Evolutionary conservation across 23 tunicate genomes (phyloP).

Genomic region (Halocynthia aurantium): DNA sequence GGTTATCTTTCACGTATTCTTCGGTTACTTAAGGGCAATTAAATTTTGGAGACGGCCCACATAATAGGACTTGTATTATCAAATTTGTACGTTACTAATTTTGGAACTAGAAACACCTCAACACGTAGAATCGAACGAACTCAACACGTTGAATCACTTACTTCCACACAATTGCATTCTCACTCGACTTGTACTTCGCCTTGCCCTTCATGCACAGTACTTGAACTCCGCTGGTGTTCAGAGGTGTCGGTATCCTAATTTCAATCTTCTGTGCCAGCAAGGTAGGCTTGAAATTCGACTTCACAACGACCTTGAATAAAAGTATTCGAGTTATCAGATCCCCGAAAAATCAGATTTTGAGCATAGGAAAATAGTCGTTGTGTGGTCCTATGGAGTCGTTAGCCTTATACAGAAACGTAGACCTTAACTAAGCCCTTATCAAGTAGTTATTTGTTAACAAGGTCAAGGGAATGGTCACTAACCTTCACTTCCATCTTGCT

Average conservation of each 20-base stretch:
- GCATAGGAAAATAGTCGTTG: not conserved
- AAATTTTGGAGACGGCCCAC: not conserved
- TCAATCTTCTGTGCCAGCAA: constrained; percentile 95
- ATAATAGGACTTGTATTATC: too few species aligned
- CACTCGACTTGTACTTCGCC: constrained; percentile 94
- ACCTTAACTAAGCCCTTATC: not conserved
- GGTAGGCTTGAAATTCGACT: constrained; percentile 92
- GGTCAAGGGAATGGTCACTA: not conserved
- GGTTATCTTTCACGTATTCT: not conserved
- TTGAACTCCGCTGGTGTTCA: constrained; percentile 93
- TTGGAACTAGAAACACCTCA: not conserved
- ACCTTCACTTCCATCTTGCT: constrained; percentile 97
- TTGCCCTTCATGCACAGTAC: constrained; percentile 96
- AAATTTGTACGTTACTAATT: not conserved
- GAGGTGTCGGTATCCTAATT: constrained; percentile 93
- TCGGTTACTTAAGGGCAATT: not conserved
- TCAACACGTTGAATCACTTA: too few species aligned
- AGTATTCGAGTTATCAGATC: not conserved
- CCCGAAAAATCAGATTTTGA: not conserved
- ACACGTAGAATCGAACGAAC: not conserved
- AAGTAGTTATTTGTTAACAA: too few species aligned
- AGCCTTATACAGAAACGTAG: not conserved
- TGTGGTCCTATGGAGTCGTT: not conserved
- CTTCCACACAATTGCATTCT: constrained; percentile 99
- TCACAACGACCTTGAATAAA: constrained; percentile 40